These are phyloP conservation scores for Pterophyllum scalare DNA, from an alignment of 2,113 vertebrate genomes.

Conservation along the genomic window DNA sequence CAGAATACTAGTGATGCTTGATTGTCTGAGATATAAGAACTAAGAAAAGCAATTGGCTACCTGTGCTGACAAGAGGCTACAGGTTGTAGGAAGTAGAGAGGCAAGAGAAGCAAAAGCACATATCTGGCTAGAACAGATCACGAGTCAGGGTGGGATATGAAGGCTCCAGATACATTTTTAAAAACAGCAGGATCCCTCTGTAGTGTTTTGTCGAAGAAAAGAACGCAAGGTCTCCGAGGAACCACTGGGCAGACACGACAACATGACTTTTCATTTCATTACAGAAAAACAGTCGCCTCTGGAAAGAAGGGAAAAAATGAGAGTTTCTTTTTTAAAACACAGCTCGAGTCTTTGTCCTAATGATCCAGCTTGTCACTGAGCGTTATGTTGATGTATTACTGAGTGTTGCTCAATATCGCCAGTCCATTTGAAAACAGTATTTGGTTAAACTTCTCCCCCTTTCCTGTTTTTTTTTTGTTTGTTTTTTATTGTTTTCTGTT, in stretches of 20 bases:
- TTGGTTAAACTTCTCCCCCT: slow-evolving; percentile 71
- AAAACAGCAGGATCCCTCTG: slow-evolving; percentile 62
- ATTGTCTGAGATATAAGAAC: slow-evolving; percentile 76
- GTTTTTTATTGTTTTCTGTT: no score
- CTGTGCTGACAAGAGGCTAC: slow-evolving; percentile 65
- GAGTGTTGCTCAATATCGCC: slow-evolving; percentile 67
- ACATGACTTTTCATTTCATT: slow-evolving; percentile 63
- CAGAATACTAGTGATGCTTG: slow-evolving; percentile 70
- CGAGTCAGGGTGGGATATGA: slow-evolving; percentile 41
- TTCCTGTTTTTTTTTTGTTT: not conserved
- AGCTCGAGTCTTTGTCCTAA: slow-evolving; percentile 52
- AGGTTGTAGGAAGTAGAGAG: slow-evolving; percentile 58
- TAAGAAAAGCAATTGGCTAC: slow-evolving; percentile 60
- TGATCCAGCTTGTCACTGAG: slow-evolving; percentile 53
- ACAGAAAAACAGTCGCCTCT: slow-evolving; percentile 62
- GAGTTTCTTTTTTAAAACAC: slow-evolving; percentile 32
- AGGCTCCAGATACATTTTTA: slow-evolving; percentile 28
- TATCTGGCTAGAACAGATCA: slow-evolving; percentile 46
- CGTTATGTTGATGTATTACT: slow-evolving; percentile 45
- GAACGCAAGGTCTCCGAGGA: slow-evolving; percentile 45
- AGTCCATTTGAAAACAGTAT: slow-evolving; percentile 76
- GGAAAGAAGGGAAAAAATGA: slow-evolving; percentile 53
- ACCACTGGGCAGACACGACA: slow-evolving; percentile 60
- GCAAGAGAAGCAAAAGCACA: slow-evolving; percentile 61
- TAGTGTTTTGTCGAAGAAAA: slow-evolving; percentile 75